Percentiles rank a stretch among this genome's conserved stretches.
Evolutionary conservation across 2,113 vertebrate species (phyloP).

Genomic region (Gymnocephalus cernua): DNA sequence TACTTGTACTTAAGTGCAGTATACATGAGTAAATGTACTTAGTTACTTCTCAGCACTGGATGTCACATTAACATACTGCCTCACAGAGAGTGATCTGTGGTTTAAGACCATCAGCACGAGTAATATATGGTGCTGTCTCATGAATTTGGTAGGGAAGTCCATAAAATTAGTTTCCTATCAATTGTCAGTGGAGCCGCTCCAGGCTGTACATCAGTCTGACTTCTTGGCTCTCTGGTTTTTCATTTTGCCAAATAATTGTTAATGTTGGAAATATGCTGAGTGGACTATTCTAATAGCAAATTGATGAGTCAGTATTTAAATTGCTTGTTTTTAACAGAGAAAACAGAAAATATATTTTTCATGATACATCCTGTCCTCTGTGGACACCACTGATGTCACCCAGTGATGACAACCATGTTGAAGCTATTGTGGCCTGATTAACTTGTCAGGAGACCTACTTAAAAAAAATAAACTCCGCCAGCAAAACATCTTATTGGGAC

Average conservation of each 20-base stretch:
- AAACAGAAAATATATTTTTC: neutral
- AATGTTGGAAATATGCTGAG: neutral
- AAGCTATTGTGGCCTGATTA: constrained; percentile 20
- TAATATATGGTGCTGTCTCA: constrained; percentile 16
- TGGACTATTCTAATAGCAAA: neutral
- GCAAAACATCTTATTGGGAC: constrained; percentile 39
- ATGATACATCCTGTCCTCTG: neutral
- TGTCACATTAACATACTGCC: constrained; percentile 2
- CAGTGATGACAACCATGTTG: neutral
- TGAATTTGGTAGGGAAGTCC: neutral
- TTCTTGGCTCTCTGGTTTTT: constrained; percentile 5
- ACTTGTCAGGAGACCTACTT: constrained; percentile 17
- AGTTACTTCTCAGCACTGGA: neutral
- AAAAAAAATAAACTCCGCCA: constrained; percentile 31
- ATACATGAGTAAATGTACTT: neutral
- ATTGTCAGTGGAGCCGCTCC: neutral
- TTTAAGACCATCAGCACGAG: constrained; percentile 1
- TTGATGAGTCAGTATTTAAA: constrained; percentile 16
- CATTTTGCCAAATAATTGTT: constrained; percentile 14
- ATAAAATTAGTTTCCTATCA: constrained; percentile 1
- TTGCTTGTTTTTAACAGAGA: neutral
- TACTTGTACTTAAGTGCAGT: neutral
- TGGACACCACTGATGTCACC: constrained; percentile 13
- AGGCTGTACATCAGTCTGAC: constrained; percentile 34
- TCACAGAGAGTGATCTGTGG: neutral